Conservation (phyloP, 2,113 vertebrate genomes). For the Larimichthys polyactis region DNA sequence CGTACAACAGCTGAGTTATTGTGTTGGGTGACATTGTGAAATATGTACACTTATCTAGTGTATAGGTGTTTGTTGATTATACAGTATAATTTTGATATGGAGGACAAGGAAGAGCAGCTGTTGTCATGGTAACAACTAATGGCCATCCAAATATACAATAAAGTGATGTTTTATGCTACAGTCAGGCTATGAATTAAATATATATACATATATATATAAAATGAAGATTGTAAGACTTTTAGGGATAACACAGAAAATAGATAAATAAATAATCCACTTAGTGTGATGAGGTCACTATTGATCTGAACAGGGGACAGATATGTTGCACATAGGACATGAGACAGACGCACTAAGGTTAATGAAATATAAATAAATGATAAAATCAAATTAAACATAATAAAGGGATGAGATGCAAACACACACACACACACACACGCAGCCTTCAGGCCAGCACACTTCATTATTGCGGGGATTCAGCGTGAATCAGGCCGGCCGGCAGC, state of each 20-base stretch:
- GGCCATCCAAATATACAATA: neutral
- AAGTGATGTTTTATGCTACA: neutral
- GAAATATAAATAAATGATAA: neutral
- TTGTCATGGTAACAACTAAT: conserved; percentile 42
- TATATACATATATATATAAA: no score
- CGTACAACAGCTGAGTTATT: no score
- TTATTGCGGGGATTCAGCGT: conserved; percentile 53
- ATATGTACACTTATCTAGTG: no score
- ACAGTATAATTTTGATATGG: neutral
- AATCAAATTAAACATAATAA: neutral
- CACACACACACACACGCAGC: conserved; percentile 1
- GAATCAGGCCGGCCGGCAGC: conserved; percentile 75
- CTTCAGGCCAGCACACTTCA: conserved; percentile 38
- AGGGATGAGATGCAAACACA: conserved; percentile 24
- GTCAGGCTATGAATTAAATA: neutral
- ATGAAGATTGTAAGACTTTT: neutral
- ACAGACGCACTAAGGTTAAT: neutral
- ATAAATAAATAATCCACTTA: neutral
- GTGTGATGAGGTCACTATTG: neutral
- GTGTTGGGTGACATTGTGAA: neutral
- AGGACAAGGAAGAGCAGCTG: neutral
- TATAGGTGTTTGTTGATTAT: neutral
- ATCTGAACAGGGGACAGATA: neutral
- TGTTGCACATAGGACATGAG: neutral
- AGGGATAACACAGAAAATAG: neutral